These are phyloP conservation scores for Linhomoeus sp. DNA, from an alignment of 2,888 invertebrate genomes.

Conservation along the genomic window DNA sequence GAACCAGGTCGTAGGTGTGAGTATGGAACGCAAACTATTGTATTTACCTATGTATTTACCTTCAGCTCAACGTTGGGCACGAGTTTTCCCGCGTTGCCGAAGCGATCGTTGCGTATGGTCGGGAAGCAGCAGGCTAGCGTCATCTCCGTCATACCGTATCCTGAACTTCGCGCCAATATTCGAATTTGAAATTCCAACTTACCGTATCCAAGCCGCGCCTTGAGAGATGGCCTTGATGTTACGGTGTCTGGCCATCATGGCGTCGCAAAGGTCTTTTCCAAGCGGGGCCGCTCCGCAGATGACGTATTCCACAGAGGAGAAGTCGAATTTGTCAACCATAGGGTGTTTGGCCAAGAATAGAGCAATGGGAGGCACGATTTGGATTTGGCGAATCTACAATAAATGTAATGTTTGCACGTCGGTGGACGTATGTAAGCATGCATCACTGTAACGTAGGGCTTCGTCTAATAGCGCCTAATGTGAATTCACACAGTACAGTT, in stretches of 20 bases:
- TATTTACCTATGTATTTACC: no score
- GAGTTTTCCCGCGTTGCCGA: slow-evolving; percentile 46
- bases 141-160: slow-evolving; percentile 55
- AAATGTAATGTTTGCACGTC: no score
- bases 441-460: no score
- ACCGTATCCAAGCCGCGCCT: background rate
- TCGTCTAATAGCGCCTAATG: no score
- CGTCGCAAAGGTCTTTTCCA: slow-evolving; percentile 44
- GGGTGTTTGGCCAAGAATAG: slow-evolving; percentile 46
- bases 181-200: background rate
- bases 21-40: no score
- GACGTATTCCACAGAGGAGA: slow-evolving; percentile 47
- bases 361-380: slow-evolving; percentile 55
- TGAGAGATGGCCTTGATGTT: background rate
- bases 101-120: slow-evolving; percentile 30
- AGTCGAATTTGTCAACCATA: slow-evolving; percentile 47
- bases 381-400: slow-evolving; percentile 43
- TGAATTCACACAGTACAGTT: no score
- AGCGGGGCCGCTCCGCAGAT: slow-evolving; percentile 61
- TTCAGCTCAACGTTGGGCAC: slow-evolving; percentile 45
- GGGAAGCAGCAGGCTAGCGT: slow-evolving; percentile 39
- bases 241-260: background rate
- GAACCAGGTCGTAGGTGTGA: no score
- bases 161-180: background rate
- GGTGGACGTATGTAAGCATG: no score